A percentile compares a stretch with the other conserved stretches of the same genome.
These are phyloP conservation scores for Muscicapa comitata DNA, from an alignment of 2,797 vertebrate species.

Conservation along the genomic window DNA sequence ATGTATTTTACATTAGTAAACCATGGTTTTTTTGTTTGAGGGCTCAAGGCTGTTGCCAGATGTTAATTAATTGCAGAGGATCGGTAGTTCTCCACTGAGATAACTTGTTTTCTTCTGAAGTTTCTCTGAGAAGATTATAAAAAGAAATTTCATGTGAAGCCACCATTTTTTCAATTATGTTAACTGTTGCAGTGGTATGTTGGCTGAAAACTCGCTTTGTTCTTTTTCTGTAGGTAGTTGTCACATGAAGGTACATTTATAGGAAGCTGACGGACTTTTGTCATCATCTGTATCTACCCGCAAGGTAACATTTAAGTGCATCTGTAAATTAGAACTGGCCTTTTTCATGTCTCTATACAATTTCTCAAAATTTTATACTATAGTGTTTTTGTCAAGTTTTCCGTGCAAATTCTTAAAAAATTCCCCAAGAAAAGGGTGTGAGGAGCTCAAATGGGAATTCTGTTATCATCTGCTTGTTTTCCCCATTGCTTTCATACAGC, in stretches of 20 bases:
- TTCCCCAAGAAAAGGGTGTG: neutral
- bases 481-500: neutral
- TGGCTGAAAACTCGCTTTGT: neutral
- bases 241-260: neutral
- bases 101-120: neutral
- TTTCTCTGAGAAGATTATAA: neutral
- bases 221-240: neutral
- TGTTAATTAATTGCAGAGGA: neutral
- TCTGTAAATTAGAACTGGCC: neutral
- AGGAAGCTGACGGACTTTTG: neutral
- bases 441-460: neutral
- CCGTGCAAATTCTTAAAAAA: neutral
- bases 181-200: neutral
- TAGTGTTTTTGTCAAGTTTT: neutral
- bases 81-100: neutral
- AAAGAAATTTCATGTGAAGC: neutral
- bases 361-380: neutral
- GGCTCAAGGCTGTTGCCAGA: slow-evolving; percentile 29
- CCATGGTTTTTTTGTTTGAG: neutral
- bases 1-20: neutral
- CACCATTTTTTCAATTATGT: neutral
- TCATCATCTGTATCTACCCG: neutral
- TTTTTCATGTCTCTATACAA: neutral
- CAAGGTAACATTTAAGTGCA: neutral
- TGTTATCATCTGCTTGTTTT: neutral